Evolutionary conservation across 2,888 invertebrate species (phyloP).

Genomic region (Drepanosiphum platanoidis): DNA sequence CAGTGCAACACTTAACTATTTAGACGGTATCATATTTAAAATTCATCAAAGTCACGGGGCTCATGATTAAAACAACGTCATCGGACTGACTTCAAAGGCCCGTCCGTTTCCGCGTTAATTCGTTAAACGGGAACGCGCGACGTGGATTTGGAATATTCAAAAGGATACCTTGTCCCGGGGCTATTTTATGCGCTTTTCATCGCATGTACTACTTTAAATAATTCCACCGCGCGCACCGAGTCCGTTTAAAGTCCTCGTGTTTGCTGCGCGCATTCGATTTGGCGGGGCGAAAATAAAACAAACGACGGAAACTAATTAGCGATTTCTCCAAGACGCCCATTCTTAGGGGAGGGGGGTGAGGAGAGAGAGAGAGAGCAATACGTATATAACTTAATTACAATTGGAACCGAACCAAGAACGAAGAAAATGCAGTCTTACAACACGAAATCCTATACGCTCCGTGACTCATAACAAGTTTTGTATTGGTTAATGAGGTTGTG

Average conservation of each 20-base stretch:
- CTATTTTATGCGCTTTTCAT: too few species aligned
- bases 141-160: not conserved
- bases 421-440: slow-evolving; percentile 5
- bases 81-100: not conserved
- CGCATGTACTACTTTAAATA: too few species aligned
- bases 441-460: not conserved
- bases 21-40: not conserved
- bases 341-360: not conserved
- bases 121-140: not conserved
- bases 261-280: not conserved
- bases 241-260: not conserved
- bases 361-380: not conserved
- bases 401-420: slow-evolving; percentile 45
- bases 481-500: slow-evolving; percentile 43
- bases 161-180: not conserved
- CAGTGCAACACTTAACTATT: not conserved
- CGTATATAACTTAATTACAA: slow-evolving; percentile 41
- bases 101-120: not conserved
- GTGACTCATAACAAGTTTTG: slow-evolving; percentile 40
- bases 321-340: not conserved
- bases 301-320: slow-evolving; percentile 1
- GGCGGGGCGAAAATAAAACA: not conserved
- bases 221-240: not conserved
- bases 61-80: not conserved
- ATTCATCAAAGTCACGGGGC: not conserved